A percentile compares a stretch with the other conserved stretches of the same genome.
Conservation (phyloP, 37 sponge, comb jelly and placozoan genomes). For the Haliclona indistincta region DNA sequence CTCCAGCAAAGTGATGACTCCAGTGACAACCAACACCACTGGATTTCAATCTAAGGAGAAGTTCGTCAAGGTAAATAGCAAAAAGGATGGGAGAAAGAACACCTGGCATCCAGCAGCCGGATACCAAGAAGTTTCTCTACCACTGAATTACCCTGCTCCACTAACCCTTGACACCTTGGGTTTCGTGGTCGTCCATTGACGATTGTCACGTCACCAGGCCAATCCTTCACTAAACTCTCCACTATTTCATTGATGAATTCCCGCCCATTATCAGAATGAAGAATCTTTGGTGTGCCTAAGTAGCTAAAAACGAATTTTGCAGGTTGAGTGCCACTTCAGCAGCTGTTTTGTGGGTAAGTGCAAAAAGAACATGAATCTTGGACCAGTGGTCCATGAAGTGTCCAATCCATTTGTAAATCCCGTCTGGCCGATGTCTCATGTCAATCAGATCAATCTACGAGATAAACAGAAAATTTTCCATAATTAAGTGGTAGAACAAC, state of each 20-base stretch:
- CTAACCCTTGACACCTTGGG: slow-evolving; percentile 19
- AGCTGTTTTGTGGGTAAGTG: slow-evolving; percentile 36
- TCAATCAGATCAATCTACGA: slow-evolving; percentile 59
- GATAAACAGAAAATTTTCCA: neutral
- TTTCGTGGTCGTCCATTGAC: slow-evolving; percentile 13
- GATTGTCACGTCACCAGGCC: slow-evolving; percentile 30
- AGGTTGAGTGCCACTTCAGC: slow-evolving; percentile 39
- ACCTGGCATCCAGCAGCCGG: neutral
- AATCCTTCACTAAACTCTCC: slow-evolving; percentile 31
- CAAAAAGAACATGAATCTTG: slow-evolving; percentile 37
- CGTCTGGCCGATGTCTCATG: slow-evolving; percentile 57
- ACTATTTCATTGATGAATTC: slow-evolving; percentile 42
- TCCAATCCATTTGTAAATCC: slow-evolving; percentile 51
- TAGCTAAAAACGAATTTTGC: neutral
- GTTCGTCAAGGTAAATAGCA: too few species aligned
- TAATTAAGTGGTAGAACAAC: neutral
- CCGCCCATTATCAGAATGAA: slow-evolving; percentile 38
- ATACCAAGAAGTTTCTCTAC: slow-evolving; percentile 11
- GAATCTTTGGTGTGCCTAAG: slow-evolving; percentile 9
- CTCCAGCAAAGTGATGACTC: too few species aligned
- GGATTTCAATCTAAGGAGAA: too few species aligned
- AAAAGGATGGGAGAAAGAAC: too few species aligned
- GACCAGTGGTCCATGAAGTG: slow-evolving; percentile 71
- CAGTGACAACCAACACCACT: too few species aligned
- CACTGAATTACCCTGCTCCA: slow-evolving; percentile 1